A percentile compares a stretch with the other conserved stretches of the same genome.
Conservation (phyloP, 2,797 vertebrate species). For the Urosaurus nigricauda region DNA sequence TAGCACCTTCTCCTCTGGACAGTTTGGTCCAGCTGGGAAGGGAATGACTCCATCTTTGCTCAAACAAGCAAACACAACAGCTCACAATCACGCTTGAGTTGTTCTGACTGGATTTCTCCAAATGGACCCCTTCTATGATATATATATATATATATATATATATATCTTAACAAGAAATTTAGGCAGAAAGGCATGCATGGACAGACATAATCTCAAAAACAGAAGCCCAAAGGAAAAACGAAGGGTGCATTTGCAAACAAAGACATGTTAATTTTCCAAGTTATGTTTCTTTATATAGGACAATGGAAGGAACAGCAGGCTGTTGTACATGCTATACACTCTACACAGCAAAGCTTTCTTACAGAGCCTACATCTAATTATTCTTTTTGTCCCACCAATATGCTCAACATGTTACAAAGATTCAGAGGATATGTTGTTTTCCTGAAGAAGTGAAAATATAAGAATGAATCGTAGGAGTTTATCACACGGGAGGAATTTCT, state of each 20-base stretch:
- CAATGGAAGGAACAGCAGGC: too few species aligned
- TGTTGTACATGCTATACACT: too few species aligned
- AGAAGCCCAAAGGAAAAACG: neutral
- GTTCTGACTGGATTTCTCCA: neutral
- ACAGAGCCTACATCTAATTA: too few species aligned
- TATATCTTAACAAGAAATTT: accelerated
- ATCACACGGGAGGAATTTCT: too few species aligned
- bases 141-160: neutral
- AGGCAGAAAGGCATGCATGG: neutral
- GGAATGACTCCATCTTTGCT: constrained; percentile 14
- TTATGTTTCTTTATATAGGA: too few species aligned
- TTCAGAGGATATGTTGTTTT: too few species aligned
- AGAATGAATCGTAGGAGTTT: too few species aligned
- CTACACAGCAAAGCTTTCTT: too few species aligned
- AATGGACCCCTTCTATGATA: neutral
- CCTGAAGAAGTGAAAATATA: too few species aligned
- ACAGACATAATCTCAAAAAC: neutral
- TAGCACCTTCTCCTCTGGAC: constrained; percentile 30
- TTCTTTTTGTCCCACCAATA: too few species aligned
- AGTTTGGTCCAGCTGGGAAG: constrained; percentile 23
- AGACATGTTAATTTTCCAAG: neutral
- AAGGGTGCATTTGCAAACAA: neutral
- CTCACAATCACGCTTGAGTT: neutral
- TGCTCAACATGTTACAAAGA: too few species aligned
- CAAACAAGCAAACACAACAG: constrained; percentile 24